Evolutionary conservation across 2,113 vertebrate genomes (phyloP), one percentile per base, ranked within the genome.

Genomic region (Jaculus jaculus): DNA sequence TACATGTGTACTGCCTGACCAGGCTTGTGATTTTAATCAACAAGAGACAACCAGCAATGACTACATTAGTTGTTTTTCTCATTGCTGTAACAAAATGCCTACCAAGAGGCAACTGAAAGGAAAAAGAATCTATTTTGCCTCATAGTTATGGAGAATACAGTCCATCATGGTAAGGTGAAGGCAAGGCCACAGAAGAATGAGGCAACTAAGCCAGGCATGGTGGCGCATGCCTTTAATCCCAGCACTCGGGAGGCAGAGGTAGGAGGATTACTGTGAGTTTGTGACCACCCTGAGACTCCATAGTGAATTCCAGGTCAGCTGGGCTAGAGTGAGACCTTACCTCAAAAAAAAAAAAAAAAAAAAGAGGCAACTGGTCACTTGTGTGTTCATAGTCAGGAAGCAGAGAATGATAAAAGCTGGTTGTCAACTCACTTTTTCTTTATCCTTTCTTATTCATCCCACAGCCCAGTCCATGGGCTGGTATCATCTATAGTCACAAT

Each of bases 11-110:
- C 6, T 20, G 30, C 32, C 32, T 18, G 17, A 58, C 39, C 37
- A 65, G 58, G 32, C 15, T n/a, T 90, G 84, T 71, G 26, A 34
- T 87, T 30, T 86, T 91, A 80, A 85, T 78, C 42, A 93, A 69
- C 34, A 66, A 23, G 47, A 91, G 51, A 60, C 39, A 77, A 28
- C 42, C 28, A 72, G 8, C 18, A 7, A 28, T 16, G 32, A 18
- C n/a, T n/a, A 68, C 13, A 28, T 26, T 28, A 66, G 66, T 68
- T 68, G 28, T 28, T 68, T 32, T 68, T 32, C 12, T 68, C 66
- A 68, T 68, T 32, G 66, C 28, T 68, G 26, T 32, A 12, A 68
- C 12, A 30, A 32, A 30, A 68, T 68, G 26, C 66, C 66, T 68
- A 2, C 26, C 26, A 32, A 32, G 66, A 32, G 66, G 28, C 9